These are phyloP conservation scores for Ectemnius cavifrons DNA, from an alignment of 2,888 invertebrate genomes.

Conservation along the genomic window DNA sequence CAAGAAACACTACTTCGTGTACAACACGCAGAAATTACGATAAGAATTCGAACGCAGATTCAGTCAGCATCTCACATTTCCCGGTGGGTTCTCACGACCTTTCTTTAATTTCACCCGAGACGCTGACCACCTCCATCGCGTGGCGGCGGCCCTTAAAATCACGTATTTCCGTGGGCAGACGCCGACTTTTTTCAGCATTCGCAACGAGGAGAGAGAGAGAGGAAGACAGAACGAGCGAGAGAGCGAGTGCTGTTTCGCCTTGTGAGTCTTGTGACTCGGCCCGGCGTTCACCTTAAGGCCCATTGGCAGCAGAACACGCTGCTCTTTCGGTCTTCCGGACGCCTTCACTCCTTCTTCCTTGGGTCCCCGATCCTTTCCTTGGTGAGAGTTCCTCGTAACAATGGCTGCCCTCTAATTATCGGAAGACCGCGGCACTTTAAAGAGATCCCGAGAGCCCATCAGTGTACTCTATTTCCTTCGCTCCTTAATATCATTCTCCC, in stretches of 20 bases:
- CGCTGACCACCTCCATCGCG: constrained; percentile 49
- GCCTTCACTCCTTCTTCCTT: constrained; percentile 50
- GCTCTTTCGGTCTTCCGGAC: constrained; percentile 39
- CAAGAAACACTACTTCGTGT: no score
- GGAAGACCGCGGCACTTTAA: constrained; percentile 77
- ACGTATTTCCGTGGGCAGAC: constrained; percentile 52
- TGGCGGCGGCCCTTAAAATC: constrained; percentile 59
- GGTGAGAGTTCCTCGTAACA: constrained; percentile 67
- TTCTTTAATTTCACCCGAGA: constrained; percentile 46
- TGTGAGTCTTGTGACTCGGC: constrained; percentile 35
- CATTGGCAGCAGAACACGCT: constrained; percentile 20
- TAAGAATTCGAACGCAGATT: no score
- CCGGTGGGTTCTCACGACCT: constrained; percentile 45
- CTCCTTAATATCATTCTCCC: constrained; percentile 65
- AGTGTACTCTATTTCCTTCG: constrained; percentile 67
- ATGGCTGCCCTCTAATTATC: constrained; percentile 78
- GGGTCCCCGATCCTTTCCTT: constrained; percentile 20
- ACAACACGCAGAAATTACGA: no score
- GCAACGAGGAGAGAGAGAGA: constrained; percentile 8
- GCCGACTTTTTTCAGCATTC: constrained; percentile 34
- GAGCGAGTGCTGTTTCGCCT: neutral
- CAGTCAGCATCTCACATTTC: constrained; percentile 14
- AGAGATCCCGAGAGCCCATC: constrained; percentile 71
- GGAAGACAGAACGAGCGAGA: neutral
- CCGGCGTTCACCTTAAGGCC: constrained; percentile 49